Evolutionary conservation across 2,797 vertebrate species (phyloP).

Genomic region (Silurus aristotelis): DNA sequence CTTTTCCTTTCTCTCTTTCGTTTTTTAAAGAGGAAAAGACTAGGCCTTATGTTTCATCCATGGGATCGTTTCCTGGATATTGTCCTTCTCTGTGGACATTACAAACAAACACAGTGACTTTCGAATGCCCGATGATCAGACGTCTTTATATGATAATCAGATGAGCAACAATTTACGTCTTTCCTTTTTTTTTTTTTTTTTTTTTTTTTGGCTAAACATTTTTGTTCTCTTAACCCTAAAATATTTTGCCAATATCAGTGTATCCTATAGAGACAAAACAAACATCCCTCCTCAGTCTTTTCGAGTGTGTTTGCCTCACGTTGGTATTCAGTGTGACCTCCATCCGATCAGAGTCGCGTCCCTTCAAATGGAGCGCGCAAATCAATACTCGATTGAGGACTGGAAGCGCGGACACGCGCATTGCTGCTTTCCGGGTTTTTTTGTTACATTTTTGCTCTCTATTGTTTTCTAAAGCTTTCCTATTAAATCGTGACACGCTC

Average conservation of each 20-base stretch:
- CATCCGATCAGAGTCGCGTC: slow-evolving; percentile 74
- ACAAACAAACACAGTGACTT: too few species aligned
- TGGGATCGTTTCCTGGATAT: background rate
- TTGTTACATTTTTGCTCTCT: slow-evolving; percentile 54
- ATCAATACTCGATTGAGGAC: slow-evolving; percentile 74
- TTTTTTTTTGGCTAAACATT: background rate
- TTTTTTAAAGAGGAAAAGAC: background rate
- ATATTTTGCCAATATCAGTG: background rate
- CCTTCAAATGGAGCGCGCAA: slow-evolving; percentile 74
- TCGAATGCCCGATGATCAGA: background rate
- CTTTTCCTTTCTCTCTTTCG: background rate
- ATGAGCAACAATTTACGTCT: too few species aligned
- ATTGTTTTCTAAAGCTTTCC: slow-evolving; percentile 61
- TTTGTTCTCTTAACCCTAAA: background rate
- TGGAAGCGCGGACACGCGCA: slow-evolving; percentile 70
- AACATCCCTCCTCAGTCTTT: background rate
- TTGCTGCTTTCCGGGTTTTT: slow-evolving; percentile 62
- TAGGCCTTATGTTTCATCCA: background rate
- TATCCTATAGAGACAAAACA: background rate
- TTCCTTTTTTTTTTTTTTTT: too few species aligned
- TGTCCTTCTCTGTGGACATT: too few species aligned
- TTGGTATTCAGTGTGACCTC: slow-evolving; percentile 63
- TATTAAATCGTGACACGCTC: slow-evolving; percentile 56
- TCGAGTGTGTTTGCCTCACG: slow-evolving; percentile 1
- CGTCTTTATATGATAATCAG: background rate